Base-by-base conservation (phyloP, 2,113 vertebrate genomes). In the Gallinago media region DNA sequence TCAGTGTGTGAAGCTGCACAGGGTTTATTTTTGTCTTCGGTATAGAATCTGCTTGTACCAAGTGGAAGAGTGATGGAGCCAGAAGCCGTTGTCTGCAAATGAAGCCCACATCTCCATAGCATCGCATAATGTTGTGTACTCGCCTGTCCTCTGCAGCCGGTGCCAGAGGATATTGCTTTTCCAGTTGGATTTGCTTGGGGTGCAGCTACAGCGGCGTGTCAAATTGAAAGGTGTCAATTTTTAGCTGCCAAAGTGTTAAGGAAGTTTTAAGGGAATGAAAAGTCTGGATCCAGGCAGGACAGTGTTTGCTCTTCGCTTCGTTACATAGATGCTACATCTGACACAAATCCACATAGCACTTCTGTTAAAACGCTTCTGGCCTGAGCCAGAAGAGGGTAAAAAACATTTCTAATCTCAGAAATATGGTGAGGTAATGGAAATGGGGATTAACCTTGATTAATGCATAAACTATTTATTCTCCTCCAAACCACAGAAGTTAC, bases 191-290 rank as follows among this genome's bases (percentile, higher is more conserved):
- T 99, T 97, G 98, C 98, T 34, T 99, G 99, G 98, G 98, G 97
- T 76, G 98, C 98, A 52, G 96, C 97, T 32, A 99, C 98, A 25
- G 96, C 98, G 9, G 98, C 99, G 5, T 99, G 98, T 95, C 99
- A 99, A 91, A 98, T 99, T 89, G 98, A 99, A 99, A 98, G 99
- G 98, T 99, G 97, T 88, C 88, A 88, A 77, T 38, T 96, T 94
- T 73, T 67, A 87, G 38, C 34, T 92, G 56, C 46, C 36, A 58
- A 82, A 92, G 36, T 52, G 49, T 65, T 75, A 86, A 78, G 74
- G 63, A 84, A 90, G 36, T 94, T 95, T 95, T 70, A 83, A 93
- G 38, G 38, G 42, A 88, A 74, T 0, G 1, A 59, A 59, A 90
- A 87, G 12, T 77, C 34, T 54, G 46, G 47, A 70, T 76, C n/a